Evolutionary conservation across 2,113 vertebrate genomes (phyloP), one percentile per base, ranked within the genome.

Genomic region (Marcusenius ussheri): DNA sequence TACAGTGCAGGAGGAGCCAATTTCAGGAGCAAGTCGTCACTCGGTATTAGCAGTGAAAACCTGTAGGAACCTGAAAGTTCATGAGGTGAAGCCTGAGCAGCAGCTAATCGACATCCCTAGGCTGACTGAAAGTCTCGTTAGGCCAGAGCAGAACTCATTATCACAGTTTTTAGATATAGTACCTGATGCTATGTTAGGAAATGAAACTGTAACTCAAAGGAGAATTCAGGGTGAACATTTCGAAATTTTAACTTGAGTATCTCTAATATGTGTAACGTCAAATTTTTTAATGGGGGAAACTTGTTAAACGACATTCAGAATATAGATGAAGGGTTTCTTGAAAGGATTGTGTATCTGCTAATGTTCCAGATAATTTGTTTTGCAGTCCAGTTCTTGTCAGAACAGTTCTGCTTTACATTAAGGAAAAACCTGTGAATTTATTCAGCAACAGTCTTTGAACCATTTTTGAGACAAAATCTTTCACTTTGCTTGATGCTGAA

Each of bases 261-360:
- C 35, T 42, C 74, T 80, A 80, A 80, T 80, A 13, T 70, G 27
- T 31, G 62, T 31, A 70, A 84, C 83, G 1, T 6, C 4, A 1
- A 85, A 5, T 49, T 47, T 86, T 86, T 86, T 86, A 27, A 27
- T 46, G 42, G 46, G 83, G 24, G 83, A 47, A 86, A 77, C 45
- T 85, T 47, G 45, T 49, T 21, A 85, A n/a, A 86, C n/a, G 8
- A 86, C 83, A 86, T 87, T 87, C 11, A 19, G 27, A 53, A 87
- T 87, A 35, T 51, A 84, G 9, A 87, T 87, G 50, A 87, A 17
- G 85, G n/a, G n/a, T 53, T 87, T 53, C 27, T 51, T 87, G 70
- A 77, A 51, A 87, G 17, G 5, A 87, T 86, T 45, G 49, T 47
- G n/a, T 86, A n/a, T 86, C n/a, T 50, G 47, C 84, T 51, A 86